Evolutionary conservation across 1,140 invertebrate genomes (phyloP), one percentile per base, ranked within the genome.

Genomic region (Drosophila truncata): DNA sequence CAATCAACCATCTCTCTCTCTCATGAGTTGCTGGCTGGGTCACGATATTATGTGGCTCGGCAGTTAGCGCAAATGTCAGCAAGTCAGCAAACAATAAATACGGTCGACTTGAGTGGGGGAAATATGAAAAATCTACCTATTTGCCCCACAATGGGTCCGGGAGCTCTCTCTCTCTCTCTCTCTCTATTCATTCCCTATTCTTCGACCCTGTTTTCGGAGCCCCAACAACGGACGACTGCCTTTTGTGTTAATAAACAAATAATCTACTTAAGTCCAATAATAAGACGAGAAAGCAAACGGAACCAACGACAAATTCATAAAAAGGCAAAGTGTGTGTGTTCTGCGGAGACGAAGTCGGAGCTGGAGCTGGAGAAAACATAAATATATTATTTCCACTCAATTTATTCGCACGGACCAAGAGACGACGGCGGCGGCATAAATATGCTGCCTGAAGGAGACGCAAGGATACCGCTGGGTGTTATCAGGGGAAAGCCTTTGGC

Each of bases 161-260:
- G 16, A 27, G 13, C 23, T 25, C 14, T 9, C 31, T 1, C 9
- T n/a, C n/a, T n/a, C n/a, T n/a, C n/a, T n/a, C 14, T 18, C n/a
- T n/a, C 52, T 60, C 61, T 64, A 60, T 64, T 41, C 35, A 13
- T 62, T 62, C 29, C 14, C 37, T 23, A 41, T 29, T 20, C 61
- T 4, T 13, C 31, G 49, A 63, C 50, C 64, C 25, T 55, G 37
- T 41, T 55, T 55, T 66, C 16, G 46, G 4, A 16, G 25, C 44
- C 29, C 47, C 16, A 18, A 13, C 50, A n/a, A 50, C 65, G 13
- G 62, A 69, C 67, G 62, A 69, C 67, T 82, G 80, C 69, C 82
- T 81, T 85, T 85, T 85, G 82, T 85, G 82, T 85, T 86, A 86
- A 85, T 85, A 85, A 85, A 85, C 82, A 85, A 85, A 85, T 85